A percentile compares a stretch with the other conserved stretches of the same genome.
Conservation (phyloP, 2,797 vertebrate genomes). For the Atherinosoma microstoma region DNA sequence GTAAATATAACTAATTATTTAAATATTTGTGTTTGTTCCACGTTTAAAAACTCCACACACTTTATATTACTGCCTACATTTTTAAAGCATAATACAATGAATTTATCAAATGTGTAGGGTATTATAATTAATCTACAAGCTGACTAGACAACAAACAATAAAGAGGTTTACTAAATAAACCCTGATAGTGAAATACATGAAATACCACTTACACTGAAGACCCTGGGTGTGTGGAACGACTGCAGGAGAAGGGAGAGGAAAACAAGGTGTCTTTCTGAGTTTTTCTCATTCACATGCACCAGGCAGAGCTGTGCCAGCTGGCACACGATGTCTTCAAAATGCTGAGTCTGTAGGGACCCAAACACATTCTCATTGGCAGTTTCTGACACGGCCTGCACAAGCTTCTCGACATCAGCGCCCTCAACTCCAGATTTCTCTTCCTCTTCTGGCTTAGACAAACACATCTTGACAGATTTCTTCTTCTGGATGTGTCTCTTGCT, state of each 20-base stretch:
- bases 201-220: conserved; percentile 83
- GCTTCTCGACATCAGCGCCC: conserved; percentile 51
- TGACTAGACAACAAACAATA: neutral
- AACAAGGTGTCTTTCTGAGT: conserved; percentile 90
- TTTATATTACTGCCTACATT: too few relatives aligned
- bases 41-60: neutral
- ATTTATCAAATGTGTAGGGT: neutral
- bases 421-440: conserved; percentile 68
- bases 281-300: conserved; percentile 87
- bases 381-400: conserved; percentile 49
- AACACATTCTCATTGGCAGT: conserved; percentile 58
- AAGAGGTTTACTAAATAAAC: neutral
- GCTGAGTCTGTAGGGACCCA: conserved; percentile 78
- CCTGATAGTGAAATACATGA: neutral
- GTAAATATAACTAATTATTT: neutral
- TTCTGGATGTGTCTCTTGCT: conserved; percentile 68
- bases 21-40: neutral
- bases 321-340: conserved; percentile 91
- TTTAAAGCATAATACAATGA: neutral
- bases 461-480: conserved; percentile 88
- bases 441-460: conserved; percentile 82
- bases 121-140: neutral
- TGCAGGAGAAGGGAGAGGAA: conserved; percentile 91
- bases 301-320: conserved; percentile 90
- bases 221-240: conserved; percentile 87